Evolutionary conservation across 1,140 invertebrate species (phyloP).

Genomic region (Orius insidiosus): DNA sequence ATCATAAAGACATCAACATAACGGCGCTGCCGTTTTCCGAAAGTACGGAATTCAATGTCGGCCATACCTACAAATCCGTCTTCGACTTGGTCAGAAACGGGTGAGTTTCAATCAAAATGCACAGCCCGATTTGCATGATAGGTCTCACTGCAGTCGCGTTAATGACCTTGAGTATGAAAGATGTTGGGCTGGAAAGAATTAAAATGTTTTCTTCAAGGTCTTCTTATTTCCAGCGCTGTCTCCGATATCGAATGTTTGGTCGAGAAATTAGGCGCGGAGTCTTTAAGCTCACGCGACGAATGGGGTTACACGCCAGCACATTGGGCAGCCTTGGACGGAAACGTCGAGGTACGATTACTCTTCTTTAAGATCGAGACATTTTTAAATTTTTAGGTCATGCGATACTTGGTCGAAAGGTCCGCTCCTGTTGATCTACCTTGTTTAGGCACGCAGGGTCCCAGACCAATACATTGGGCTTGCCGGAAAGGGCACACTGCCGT

Average conservation of each 20-base stretch:
- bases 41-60: slow-evolving; percentile 25
- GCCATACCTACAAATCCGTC: slow-evolving; percentile 35
- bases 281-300: slow-evolving; percentile 59
- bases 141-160: too few species aligned
- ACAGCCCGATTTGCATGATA: too few species aligned
- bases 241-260: slow-evolving; percentile 57
- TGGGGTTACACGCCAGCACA: slow-evolving; percentile 84
- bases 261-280: slow-evolving; percentile 52
- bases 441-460: slow-evolving; percentile 68
- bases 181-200: too few species aligned
- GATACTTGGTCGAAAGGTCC: slow-evolving; percentile 63
- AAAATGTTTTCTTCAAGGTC: not conserved
- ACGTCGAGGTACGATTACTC: slow-evolving; percentile 37
- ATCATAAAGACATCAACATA: slow-evolving; percentile 27
- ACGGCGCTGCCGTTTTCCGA: slow-evolving; percentile 24
- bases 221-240: slow-evolving; percentile 37
- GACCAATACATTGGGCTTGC: slow-evolving; percentile 86
- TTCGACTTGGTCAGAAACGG: slow-evolving; percentile 46
- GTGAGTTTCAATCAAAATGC: slow-evolving; percentile 24
- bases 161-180: too few species aligned
- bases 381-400: slow-evolving; percentile 36
- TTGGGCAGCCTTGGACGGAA: slow-evolving; percentile 78
- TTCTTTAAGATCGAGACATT: slow-evolving; percentile 3
- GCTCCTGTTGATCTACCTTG: slow-evolving; percentile 72
- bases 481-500: slow-evolving; percentile 68